phyloP scores from a whole-genome alignment of 2,797 vertebrate species.

The Margarornis squamiger region DNA sequence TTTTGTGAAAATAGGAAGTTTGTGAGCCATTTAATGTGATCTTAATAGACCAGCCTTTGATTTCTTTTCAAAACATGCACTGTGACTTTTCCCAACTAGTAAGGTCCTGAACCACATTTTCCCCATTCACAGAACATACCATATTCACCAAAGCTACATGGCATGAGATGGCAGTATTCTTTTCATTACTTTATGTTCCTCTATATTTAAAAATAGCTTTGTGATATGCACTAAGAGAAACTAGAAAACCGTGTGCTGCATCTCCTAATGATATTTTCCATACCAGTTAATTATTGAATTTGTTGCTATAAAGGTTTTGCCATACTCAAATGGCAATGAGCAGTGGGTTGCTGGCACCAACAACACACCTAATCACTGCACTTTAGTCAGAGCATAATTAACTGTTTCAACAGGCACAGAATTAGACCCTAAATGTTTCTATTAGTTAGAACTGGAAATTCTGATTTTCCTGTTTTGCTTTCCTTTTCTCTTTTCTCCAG shows the following conservation, averaged over 20 bases:
- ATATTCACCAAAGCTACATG: background rate
- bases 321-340: background rate
- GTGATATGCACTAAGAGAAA: background rate
- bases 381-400: background rate
- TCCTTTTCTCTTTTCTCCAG: background rate
- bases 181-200: background rate
- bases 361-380: background rate
- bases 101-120: background rate
- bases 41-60: constrained; percentile 46
- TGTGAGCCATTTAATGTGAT: constrained; percentile 67
- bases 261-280: background rate
- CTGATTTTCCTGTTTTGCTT: background rate
- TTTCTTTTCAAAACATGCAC: background rate
- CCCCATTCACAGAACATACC: background rate
- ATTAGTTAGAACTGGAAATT: background rate
- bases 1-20: constrained; percentile 60
- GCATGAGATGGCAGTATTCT: background rate
- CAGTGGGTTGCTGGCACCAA: background rate
- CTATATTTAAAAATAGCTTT: background rate
- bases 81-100: background rate
- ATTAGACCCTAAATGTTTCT: background rate
- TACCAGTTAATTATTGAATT: background rate
- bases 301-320: background rate
- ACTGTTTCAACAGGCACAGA: background rate
- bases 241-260: background rate